Evolutionary conservation across 2,113 vertebrate genomes (phyloP), one percentile per base, ranked within the genome.

Genomic region (Hymenochirus boettgeri): DNA sequence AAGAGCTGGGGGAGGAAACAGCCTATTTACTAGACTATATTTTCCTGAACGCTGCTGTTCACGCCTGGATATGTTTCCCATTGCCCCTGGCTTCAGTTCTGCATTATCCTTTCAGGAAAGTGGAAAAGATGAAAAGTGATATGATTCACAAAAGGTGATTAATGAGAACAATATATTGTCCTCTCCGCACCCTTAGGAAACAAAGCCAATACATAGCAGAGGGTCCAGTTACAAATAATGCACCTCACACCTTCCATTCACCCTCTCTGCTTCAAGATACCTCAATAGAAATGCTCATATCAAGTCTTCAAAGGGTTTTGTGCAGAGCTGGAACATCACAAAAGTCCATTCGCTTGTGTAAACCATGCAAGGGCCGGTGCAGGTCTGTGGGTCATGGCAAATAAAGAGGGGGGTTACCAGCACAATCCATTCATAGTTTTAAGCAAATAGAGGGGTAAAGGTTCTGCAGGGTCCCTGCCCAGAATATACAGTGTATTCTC

Each of bases 181-280:
- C 45, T 47, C 64, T 59, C 31, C 46, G 42, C 56, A 59, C 47
- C 46, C 64, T 13, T 25, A 37, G 46, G 55, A 33, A 59, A 66
- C 55, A 59, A 66, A 39, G 31, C 55, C 15, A 1, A n/a, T 31
- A 37, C 31, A 59, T 58, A 52, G 56, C 64, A 29, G 9, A 19
- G 46, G 21, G 46, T 52, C 46, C 46, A 51, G 64, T 58, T 66
- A 58, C 64, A 66, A 55, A 59, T 52, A 52, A 52, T 66, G 45
- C 55, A 21, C 46, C 55, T 66, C 46, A 59, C 64, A 66, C 64
- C 64, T 65, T 57, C 63, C 37, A 52, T 66, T 66, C 64, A 27
- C 18, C 23, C 24, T 55, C 51, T 64, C 13, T 27, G 29, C 55
- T 39, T 23, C 21, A 4, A 51, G 47, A n/a, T 8, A 12, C 45